Evolutionary conservation across 2,113 vertebrate genomes (phyloP), one percentile per base, ranked within the genome.

Genomic region (Peucedramus taeniatus): DNA sequence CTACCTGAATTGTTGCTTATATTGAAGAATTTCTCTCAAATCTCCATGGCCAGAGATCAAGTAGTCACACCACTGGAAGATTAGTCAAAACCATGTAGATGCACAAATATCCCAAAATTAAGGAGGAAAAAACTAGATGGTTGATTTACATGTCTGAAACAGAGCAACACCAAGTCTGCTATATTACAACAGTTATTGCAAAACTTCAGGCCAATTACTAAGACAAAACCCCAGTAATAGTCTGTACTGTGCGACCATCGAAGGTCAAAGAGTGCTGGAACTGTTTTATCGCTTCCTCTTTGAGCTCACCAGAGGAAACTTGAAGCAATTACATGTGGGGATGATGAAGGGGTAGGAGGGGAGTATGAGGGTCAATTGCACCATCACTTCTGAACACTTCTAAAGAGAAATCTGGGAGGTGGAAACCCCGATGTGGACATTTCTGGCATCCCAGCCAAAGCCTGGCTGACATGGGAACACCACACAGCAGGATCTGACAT

Each of bases 131-230:
- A 11, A 0, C 0, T 7, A 69, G 26, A 20, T 47, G 37, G 17
- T 16, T 61, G 28, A 74, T 89, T 72, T 72, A 28, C 3, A 2
- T 15, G 5, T 44, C n/a, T 65, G 44, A 53, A 83, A 68, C 23
- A 60, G 20, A 77, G 35, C 42, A 53, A 21, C n/a, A 57, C 9
- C 0, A 0, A 66, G 37, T 18, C 26, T 8, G 2, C 8, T 24
- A 7, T 12, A 49, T 17, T 3, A 28, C 9, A 50, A 11, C 40
- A 57, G 10, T 27, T 40, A 68, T 0, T 44, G 24, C 27, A 56
- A 49, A 83, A 37, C 49, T 51, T 63, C 45, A 83, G 60, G 28
- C 40, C 68, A 83, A 33, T 31, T 70, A 24, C 15, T 28, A 47
- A 51, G 31, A 72, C 21, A 78, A 89, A 82, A 56, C 13, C 35